phyloP scores from a whole-genome alignment of 30 jellyfish, hydroid and myxozoan species.

The Aurelia aurita complex sp. Pacific region DNA sequence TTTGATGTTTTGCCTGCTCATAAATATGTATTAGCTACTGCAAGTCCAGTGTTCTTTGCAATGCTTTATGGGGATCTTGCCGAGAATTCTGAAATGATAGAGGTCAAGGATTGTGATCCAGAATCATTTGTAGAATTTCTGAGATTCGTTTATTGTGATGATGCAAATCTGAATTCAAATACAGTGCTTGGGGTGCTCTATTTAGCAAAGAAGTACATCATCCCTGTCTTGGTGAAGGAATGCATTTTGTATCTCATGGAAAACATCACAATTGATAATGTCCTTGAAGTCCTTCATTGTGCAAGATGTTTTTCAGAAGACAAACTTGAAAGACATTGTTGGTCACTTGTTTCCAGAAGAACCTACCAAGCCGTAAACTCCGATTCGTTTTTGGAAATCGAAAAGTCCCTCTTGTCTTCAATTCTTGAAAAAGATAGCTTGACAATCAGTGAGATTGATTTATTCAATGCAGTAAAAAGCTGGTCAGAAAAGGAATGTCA shows the following conservation, averaged over 20 bases:
- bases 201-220: constrained; percentile 90
- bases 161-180: constrained; percentile 60
- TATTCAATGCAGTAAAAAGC: constrained; percentile 76
- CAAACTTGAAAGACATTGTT: constrained; percentile 90
- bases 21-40: constrained; percentile 92
- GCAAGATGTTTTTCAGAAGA: constrained; percentile 89
- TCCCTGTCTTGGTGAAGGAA: constrained; percentile 84
- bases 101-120: constrained; percentile 91
- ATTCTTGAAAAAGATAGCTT: constrained; percentile 71
- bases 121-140: constrained; percentile 88
- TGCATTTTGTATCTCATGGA: constrained; percentile 87
- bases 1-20: constrained; percentile 77
- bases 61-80: constrained; percentile 92
- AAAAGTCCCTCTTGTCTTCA: constrained; percentile 39
- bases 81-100: constrained; percentile 49
- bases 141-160: constrained; percentile 89
- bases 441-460: constrained; percentile 77
- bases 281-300: constrained; percentile 88
- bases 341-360: constrained; percentile 90
- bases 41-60: constrained; percentile 98
- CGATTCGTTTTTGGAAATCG: constrained; percentile 83
- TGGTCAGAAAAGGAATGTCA: constrained; percentile 93
- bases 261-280: constrained; percentile 85
- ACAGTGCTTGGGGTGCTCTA: constrained; percentile 86
- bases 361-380: constrained; percentile 69